Conservation (phyloP, 2,888 invertebrate species). For the Dusona sp. region DNA sequence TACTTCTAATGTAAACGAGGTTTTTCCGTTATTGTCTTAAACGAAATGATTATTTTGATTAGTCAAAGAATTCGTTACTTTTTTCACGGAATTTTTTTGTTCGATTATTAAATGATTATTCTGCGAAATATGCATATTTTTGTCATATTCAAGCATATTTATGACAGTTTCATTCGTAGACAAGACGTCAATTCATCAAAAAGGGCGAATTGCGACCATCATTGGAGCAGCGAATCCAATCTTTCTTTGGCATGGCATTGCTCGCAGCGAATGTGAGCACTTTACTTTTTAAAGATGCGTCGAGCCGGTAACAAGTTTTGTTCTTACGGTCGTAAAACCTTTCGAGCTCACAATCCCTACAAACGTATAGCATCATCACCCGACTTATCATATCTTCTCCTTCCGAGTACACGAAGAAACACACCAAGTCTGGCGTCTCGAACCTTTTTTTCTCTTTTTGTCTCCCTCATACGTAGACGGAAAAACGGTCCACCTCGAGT, state of each 20-base stretch:
- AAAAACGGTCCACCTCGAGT: constrained; percentile 39
- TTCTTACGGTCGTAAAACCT: constrained; percentile 58
- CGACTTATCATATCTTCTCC: constrained; percentile 56
- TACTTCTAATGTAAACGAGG: too few species aligned
- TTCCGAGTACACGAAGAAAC: constrained; percentile 53
- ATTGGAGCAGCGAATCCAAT: neutral
- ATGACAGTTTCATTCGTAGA: neutral
- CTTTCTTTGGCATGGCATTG: constrained; percentile 7
- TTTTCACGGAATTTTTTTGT: too few species aligned
- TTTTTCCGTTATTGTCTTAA: too few species aligned
- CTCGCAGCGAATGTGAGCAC: constrained; percentile 25
- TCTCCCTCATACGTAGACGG: constrained; percentile 39
- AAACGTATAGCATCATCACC: constrained; percentile 56
- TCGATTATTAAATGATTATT: neutral
- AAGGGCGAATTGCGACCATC: neutral
- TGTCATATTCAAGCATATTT: neutral
- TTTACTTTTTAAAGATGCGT: constrained; percentile 47
- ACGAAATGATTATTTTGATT: too few species aligned
- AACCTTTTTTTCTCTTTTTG: constrained; percentile 33
- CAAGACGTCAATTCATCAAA: neutral
- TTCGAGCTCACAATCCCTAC: constrained; percentile 28
- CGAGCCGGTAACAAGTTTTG: constrained; percentile 53
- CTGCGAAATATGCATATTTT: neutral
- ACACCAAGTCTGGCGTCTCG: constrained; percentile 47
- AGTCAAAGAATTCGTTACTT: too few species aligned